Conservation (phyloP, 1,140 invertebrate genomes). For the Sarcophaga bullata region DNA sequence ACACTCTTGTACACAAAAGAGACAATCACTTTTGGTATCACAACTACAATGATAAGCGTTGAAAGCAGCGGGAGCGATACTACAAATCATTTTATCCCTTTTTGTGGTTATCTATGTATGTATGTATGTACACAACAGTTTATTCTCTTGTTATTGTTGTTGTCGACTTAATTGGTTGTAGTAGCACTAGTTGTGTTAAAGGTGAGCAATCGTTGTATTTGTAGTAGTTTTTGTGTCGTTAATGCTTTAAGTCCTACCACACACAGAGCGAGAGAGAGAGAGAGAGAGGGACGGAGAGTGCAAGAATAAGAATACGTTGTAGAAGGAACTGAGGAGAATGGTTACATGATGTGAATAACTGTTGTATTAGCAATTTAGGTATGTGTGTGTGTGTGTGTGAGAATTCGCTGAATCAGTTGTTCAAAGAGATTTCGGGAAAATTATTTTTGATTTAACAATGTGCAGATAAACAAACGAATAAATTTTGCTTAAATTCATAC, state of each 20-base stretch:
- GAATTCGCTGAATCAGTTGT: conserved; percentile 18
- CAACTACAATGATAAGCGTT: neutral
- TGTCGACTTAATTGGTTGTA: neutral
- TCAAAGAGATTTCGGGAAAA: conserved; percentile 12
- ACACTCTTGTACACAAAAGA: neutral
- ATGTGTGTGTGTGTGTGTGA: neutral
- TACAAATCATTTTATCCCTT: conserved; percentile 25
- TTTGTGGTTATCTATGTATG: neutral
- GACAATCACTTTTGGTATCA: neutral
- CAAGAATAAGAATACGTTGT: no score
- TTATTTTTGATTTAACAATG: conserved; percentile 18
- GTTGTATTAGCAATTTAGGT: conserved; percentile 1
- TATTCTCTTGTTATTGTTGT: neutral
- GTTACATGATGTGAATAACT: no score
- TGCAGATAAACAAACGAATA: neutral
- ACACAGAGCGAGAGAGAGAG: no score
- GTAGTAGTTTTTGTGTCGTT: neutral
- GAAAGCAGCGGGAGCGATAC: conserved; percentile 5
- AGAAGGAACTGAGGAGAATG: no score
- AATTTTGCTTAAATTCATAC: no score
- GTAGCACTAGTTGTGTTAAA: neutral
- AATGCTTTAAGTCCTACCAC: no score
- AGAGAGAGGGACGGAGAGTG: no score
- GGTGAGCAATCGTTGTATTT: neutral
- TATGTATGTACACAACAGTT: no score